Evolutionary conservation across 2,888 invertebrate genomes (phyloP).

Genomic region (Ophonus ardosiacus): DNA sequence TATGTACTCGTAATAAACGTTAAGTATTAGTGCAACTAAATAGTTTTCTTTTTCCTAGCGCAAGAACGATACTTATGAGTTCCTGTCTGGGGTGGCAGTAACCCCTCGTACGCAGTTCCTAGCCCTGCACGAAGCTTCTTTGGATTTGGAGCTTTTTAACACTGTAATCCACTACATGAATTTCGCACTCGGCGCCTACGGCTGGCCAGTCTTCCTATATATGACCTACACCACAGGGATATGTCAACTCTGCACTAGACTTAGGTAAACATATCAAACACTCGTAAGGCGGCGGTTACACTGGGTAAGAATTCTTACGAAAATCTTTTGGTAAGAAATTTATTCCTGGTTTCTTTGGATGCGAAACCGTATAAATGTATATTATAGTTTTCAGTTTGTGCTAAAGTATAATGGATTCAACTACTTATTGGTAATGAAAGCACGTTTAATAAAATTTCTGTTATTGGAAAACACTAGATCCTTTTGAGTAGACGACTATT

Average conservation of each 20-base stretch:
- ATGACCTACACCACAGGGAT: slow-evolving; percentile 84
- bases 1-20: neutral
- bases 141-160: slow-evolving; percentile 83
- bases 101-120: slow-evolving; percentile 90
- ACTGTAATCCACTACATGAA: slow-evolving; percentile 90
- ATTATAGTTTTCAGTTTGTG: too few species aligned
- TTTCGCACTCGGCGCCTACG: slow-evolving; percentile 90
- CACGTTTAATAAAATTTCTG: too few species aligned
- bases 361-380: too few species aligned
- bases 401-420: too few species aligned
- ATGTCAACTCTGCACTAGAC: slow-evolving; percentile 84
- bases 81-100: slow-evolving; percentile 90
- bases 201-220: slow-evolving; percentile 89
- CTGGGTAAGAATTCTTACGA: neutral
- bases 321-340: too few species aligned
- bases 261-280: slow-evolving; percentile 75
- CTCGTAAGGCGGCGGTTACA: neutral
- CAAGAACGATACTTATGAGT: slow-evolving; percentile 90
- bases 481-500: too few species aligned
- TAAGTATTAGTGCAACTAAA: neutral
- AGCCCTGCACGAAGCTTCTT: slow-evolving; percentile 85
- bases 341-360: too few species aligned
- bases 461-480: too few species aligned
- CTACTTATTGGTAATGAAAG: too few species aligned
- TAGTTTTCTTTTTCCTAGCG: slow-evolving; percentile 76